Conservation (phyloP, 2,888 invertebrate genomes). For the Synergus japonicus region DNA sequence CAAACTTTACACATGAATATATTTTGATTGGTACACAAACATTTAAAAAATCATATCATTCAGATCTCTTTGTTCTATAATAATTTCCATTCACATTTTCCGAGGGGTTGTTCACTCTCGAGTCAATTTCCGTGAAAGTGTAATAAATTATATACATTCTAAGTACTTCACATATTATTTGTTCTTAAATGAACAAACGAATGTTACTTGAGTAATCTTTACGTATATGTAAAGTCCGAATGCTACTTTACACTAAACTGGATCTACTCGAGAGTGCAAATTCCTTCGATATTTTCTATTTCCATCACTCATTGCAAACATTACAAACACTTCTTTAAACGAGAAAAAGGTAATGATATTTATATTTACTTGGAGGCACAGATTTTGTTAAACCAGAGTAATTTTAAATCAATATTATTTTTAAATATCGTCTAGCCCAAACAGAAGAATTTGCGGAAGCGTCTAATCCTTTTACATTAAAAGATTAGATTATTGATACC, state of each 20-base stretch:
- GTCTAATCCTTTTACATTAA: background rate
- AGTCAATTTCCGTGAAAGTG: too few relatives aligned
- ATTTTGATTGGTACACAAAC: background rate
- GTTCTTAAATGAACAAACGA: too few relatives aligned
- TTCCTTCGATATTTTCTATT: background rate
- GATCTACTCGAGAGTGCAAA: too few relatives aligned
- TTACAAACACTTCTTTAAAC: background rate
- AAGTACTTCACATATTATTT: too few relatives aligned
- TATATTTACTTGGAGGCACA: conserved; percentile 4
- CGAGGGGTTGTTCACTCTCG: too few relatives aligned
- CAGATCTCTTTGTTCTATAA: background rate
- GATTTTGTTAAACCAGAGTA: background rate
- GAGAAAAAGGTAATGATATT: background rate
- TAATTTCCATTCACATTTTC: background rate
- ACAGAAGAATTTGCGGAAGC: background rate
- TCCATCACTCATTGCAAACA: background rate
- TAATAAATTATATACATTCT: too few relatives aligned
- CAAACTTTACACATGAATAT: background rate
- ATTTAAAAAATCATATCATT: background rate
- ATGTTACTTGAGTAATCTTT: too few relatives aligned
- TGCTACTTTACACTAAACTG: too few relatives aligned
- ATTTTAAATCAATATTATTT: background rate
- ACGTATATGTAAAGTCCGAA: too few relatives aligned
- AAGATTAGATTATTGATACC: background rate
- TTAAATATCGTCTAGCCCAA: background rate